A percentile compares a stretch with the other conserved stretches of the same genome.
Conservation (phyloP, 2,797 vertebrate species). For the Acipenser ruthenus region DNA sequence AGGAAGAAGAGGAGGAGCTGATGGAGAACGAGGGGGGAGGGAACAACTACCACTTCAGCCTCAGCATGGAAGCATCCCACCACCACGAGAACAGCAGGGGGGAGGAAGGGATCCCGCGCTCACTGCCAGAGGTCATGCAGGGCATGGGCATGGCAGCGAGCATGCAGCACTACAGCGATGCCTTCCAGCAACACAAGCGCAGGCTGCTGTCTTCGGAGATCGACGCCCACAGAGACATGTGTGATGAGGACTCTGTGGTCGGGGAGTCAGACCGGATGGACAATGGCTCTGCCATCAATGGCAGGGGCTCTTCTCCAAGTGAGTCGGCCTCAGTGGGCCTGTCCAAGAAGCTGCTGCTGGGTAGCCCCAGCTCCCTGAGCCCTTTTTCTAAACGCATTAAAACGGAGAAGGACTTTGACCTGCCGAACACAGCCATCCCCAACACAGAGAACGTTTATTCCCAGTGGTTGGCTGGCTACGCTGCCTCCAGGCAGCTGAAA, state of each 20-base stretch:
- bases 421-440: slow-evolving; percentile 90
- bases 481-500: slow-evolving; percentile 96
- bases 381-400: slow-evolving; percentile 98
- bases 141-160: slow-evolving; percentile 92
- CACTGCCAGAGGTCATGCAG: slow-evolving; percentile 93
- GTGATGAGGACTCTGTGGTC: slow-evolving; percentile 81
- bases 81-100: slow-evolving; percentile 87
- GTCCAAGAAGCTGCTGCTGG: slow-evolving; percentile 95
- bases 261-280: slow-evolving; percentile 87
- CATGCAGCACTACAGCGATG: slow-evolving; percentile 99
- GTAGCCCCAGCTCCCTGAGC: slow-evolving; percentile 92
- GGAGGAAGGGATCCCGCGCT: slow-evolving; percentile 70
- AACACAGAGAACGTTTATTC: slow-evolving; percentile 98
- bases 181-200: slow-evolving; percentile 91
- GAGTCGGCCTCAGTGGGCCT: slow-evolving; percentile 90
- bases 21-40: slow-evolving; percentile 75
- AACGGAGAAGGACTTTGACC: slow-evolving; percentile 96
- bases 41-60: slow-evolving; percentile 79
- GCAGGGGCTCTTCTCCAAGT: slow-evolving; percentile 86
- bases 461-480: slow-evolving; percentile 95
- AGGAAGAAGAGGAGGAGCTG: slow-evolving; percentile 80
- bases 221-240: slow-evolving; percentile 78
- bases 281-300: slow-evolving; percentile 78
- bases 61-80: slow-evolving; percentile 83
- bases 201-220: slow-evolving; percentile 75